Base-by-base conservation (phyloP, 2,888 invertebrate genomes). In the Lissocephala sabroskyi region DNA sequence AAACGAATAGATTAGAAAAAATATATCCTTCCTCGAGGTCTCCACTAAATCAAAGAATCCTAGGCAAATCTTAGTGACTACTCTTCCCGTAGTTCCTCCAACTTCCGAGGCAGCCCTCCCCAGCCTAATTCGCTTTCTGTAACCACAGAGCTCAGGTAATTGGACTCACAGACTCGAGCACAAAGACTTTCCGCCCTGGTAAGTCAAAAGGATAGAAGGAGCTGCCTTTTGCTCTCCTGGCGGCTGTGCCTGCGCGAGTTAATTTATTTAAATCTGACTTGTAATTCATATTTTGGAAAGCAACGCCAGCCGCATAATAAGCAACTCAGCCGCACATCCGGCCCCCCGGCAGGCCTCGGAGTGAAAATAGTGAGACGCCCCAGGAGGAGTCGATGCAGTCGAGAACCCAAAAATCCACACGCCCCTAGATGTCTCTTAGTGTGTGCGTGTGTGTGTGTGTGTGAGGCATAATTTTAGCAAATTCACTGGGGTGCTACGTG, bases 201-300 rank as follows among this genome's bases (percentile, higher is more conserved):
- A n/a, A n/a, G n/a, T n/a, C n/a, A n/a, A n/a, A n/a, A n/a, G n/a
- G n/a, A n/a, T n/a, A n/a, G n/a, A n/a, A n/a, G n/a, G n/a, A n/a
- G n/a, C n/a, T n/a, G n/a, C n/a, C n/a, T n/a, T n/a, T n/a, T n/a
- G n/a, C n/a, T n/a, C n/a, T n/a, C n/a, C n/a, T n/a, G n/a, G n/a
- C n/a, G n/a, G n/a, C 5, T 35, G 33, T 33, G 49, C 63, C 59
- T 64, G 56, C 43, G 59, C 59, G 45, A 49, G 64, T 54, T 70
- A 70, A 70, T 70, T 70, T 71, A 71, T 71, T 71, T 68, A 70
- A 71, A 68, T 68, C 66, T 60, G 54, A 57, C 66, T 65, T 68
- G 73, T 73, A 71, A 73, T 73, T 70, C 73, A 73, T 66, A 70
- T 73, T 68, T 68, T 55, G 56, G 51, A 53, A n/a, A 46, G 50